Evolutionary conservation across 2,888 invertebrate genomes (phyloP).

Genomic region (Aphelenchoides bicaudatus): DNA sequence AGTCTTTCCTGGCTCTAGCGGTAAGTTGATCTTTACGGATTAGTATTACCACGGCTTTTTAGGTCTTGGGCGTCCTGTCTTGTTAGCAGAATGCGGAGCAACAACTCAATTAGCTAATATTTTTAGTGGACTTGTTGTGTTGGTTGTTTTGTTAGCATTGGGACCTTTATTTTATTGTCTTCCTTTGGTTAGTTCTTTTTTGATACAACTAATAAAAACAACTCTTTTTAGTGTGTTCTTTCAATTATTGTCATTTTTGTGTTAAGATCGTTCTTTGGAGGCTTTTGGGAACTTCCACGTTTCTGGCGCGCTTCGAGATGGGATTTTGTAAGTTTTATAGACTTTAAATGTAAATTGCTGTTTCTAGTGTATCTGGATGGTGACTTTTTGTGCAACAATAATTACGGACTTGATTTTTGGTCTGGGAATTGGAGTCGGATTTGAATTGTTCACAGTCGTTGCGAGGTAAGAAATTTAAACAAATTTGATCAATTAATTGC

Average conservation of each 20-base stretch:
- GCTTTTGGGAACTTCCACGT: conserved; percentile 70
- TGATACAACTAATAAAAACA: neutral
- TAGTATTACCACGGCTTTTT: conserved; percentile 47
- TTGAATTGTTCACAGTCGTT: conserved; percentile 73
- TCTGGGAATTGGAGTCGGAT: conserved; percentile 71
- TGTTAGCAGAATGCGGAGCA: conserved; percentile 81
- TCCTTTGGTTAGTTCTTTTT: conserved; percentile 68
- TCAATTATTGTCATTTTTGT: conserved; percentile 62
- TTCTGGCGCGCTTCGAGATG: conserved; percentile 75
- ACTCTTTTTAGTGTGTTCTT: conserved; percentile 48
- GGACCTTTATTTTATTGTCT: conserved; percentile 81
- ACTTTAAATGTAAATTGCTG: neutral
- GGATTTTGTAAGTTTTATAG: conserved; percentile 66
- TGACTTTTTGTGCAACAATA: conserved; percentile 74
- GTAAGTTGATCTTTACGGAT: conserved; percentile 53
- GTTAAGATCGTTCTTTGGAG: conserved; percentile 64
- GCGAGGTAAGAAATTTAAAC: no score
- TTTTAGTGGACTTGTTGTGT: conserved; percentile 72
- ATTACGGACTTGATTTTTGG: conserved; percentile 78
- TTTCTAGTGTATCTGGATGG: conserved; percentile 70
- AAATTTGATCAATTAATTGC: no score
- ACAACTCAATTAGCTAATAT: conserved; percentile 73
- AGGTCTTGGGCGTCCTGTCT: conserved; percentile 65
- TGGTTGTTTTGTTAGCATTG: conserved; percentile 77
- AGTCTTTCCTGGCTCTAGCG: conserved; percentile 60